phyloP scores from a whole-genome alignment of 2,113 vertebrate genomes.

The Scolopax mira region DNA sequence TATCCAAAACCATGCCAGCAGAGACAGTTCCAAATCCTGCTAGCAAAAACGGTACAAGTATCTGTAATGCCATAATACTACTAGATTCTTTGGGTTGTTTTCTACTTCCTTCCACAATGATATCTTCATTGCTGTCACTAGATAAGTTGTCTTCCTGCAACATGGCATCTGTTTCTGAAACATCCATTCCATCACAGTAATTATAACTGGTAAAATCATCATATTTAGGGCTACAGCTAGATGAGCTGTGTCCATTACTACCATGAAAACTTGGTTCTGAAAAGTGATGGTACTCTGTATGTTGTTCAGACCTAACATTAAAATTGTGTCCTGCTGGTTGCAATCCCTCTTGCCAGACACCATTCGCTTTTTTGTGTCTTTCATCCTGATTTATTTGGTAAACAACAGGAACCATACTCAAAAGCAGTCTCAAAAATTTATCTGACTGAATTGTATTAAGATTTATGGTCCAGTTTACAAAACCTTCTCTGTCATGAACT shows the following conservation, averaged over 20 bases:
- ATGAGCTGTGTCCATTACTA: conserved; percentile 72
- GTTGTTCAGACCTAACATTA: conserved; percentile 78
- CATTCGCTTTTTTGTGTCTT: conserved; percentile 83
- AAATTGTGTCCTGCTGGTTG: conserved; percentile 72
- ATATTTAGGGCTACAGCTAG: conserved; percentile 73
- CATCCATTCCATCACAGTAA: conserved; percentile 79
- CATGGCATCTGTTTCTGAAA: conserved; percentile 86
- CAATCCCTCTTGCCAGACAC: conserved; percentile 77
- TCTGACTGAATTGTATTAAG: conserved; percentile 82
- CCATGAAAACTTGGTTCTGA: conserved; percentile 76
- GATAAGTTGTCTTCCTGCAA: conserved; percentile 67
- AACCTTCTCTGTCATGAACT: conserved; percentile 66
- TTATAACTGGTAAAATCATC: conserved; percentile 72
- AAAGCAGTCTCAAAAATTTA: conserved; percentile 82
- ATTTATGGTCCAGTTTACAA: conserved; percentile 78
- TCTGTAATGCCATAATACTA: conserved; percentile 90
- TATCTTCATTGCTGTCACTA: conserved; percentile 65
- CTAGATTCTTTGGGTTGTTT: conserved; percentile 88
- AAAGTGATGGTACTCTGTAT: conserved; percentile 80
- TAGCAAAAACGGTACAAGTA: conserved; percentile 90
- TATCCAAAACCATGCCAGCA: conserved; percentile 95
- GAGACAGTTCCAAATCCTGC: conserved; percentile 96
- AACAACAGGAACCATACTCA: conserved; percentile 92
- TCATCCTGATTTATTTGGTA: conserved; percentile 92
- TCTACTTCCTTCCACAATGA: conserved; percentile 65